Base-by-base conservation (phyloP, 2,888 invertebrate genomes). In the Stictocephala bisonia region DNA sequence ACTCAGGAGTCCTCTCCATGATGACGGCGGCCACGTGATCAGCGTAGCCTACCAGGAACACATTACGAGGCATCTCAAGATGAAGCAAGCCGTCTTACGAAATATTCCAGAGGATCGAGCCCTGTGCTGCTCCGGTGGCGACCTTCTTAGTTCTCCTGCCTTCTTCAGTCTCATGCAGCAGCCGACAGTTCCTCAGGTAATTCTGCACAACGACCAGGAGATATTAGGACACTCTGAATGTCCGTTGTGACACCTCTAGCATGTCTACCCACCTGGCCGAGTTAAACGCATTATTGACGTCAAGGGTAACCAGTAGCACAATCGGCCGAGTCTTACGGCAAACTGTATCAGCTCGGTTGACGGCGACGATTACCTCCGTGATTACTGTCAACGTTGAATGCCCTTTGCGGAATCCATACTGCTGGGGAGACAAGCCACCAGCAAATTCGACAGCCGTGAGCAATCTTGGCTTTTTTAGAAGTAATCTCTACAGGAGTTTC, bases 401-500 rank as follows among this genome's bases (percentile, higher is more conserved):
- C 1, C 76, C 73, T 20, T 69, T 69, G 6, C 76, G 27, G 58
- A 78, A 79, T 0, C 79, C 77, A 27, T 76, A 69, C 50, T 78
- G 77, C 20, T 73, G 68, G 0, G 76, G 76, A 20, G 40, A 73
- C 22, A 80, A 69, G 24, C 67, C 71, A 1, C 76, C 77, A 20
- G 64, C 71, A 27, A 35, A 51, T 67, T 77, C 77, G 2, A 80
- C 29, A 20, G 74, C 73, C 51, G 74, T 56, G 7, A 66, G 35
- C 27, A 82, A 56, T 60, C 81, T 77, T n/a, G 58, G 69, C 41
- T 76, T 76, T 24, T n/a, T n/a, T n/a, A n/a, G n/a, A n/a, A 81
- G 66, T 13, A 81, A 9, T 50, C 77, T 78, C 71, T 82, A 81
- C 4, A 79, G 72, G 0, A 81, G 64, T 72, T 80, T 82, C 41